Evolutionary conservation across 2,888 invertebrate genomes (phyloP), one percentile per base, ranked within the genome.

Genomic region (Platerodrilus igneus): DNA sequence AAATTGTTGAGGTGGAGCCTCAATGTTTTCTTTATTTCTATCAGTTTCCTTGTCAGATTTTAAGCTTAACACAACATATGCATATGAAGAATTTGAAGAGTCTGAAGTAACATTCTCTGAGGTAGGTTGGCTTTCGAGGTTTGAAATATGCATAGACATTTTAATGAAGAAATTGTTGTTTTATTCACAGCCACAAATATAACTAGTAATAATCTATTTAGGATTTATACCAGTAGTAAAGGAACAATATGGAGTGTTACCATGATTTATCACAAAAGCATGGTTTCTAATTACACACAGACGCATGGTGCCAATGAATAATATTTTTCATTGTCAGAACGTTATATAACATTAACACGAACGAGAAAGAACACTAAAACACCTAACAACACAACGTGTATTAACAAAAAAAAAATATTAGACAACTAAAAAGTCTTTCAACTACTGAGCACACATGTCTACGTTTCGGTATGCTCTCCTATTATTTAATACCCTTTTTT

Each of bases 21-120:
- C 54, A 25, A 60, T 61, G 49, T 64, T 64, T 48, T 65, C 65
- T 37, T 64, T 64, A 45, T 63, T 62, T 45, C 53, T 56, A 20
- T 26, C 36, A 11, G 33, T 45, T 17, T 34, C 38, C 6, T 49
- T 57, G 25, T 55, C 54, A 15, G 45, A 49, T 48, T 64, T 64
- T 43, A 79, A 76, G 72, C 80, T 79, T 62, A 81, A 73, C 61
- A 83, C 80, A 52, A 81, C 78, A 64, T 72, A 81, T 55, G 83
- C 83, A 68, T 83, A 83, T 37, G 83, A 83, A 59, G 79, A 76
- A 57, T 79, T 80, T 50, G 76, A 72, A 32, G 59, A 58, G 37
- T 54, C 55, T 7, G 38, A 21, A 5, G 32, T 15, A 5, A 33
- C 60, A 57, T 52, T 55, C 47, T 51, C 52, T 43, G 48, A 42